Percentiles rank a stretch among this genome's conserved stretches.
Conservation (phyloP, 2,888 invertebrate genomes). For the Hoplodrina blanda region DNA sequence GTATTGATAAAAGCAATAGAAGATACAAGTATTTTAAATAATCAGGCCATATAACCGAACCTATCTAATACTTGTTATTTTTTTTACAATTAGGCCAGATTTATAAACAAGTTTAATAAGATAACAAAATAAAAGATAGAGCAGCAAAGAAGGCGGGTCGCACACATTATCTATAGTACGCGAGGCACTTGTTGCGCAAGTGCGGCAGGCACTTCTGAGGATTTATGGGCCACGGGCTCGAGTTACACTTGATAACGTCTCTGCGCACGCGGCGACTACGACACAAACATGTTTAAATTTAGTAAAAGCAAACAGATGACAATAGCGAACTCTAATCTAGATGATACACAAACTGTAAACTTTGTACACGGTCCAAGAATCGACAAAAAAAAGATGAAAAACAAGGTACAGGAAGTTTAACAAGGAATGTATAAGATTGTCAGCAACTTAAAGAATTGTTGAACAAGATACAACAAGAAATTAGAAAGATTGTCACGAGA, state of each 20-base stretch:
- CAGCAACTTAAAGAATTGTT: background rate
- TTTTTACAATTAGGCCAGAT: slow-evolving; percentile 2
- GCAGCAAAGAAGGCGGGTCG: slow-evolving; percentile 67
- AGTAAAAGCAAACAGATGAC: slow-evolving; percentile 73
- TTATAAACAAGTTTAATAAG: slow-evolving; percentile 40
- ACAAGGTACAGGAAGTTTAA: slow-evolving; percentile 21
- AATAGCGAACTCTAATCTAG: slow-evolving; percentile 65
- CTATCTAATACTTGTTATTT: background rate
- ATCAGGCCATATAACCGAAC: background rate
- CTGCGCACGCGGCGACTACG: slow-evolving; percentile 71
- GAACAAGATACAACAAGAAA: background rate
- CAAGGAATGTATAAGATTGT: slow-evolving; percentile 22
- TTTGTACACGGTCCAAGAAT: slow-evolving; percentile 3
- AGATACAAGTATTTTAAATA: slow-evolving; percentile 12
- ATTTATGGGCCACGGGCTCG: slow-evolving; percentile 85
- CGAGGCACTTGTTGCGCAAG: slow-evolving; percentile 86
- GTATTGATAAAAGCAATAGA: slow-evolving; percentile 25
- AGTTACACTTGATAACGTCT: slow-evolving; percentile 87
- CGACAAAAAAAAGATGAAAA: background rate
- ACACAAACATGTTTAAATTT: slow-evolving; percentile 77
- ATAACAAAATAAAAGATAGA: slow-evolving; percentile 70
- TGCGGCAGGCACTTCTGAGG: slow-evolving; percentile 79
- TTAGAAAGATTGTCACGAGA: background rate
- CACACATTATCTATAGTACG: slow-evolving; percentile 69
- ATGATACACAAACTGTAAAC: slow-evolving; percentile 19